Conservation (phyloP, 1,140 invertebrate species). For the Tachypleus tridentatus region DNA sequence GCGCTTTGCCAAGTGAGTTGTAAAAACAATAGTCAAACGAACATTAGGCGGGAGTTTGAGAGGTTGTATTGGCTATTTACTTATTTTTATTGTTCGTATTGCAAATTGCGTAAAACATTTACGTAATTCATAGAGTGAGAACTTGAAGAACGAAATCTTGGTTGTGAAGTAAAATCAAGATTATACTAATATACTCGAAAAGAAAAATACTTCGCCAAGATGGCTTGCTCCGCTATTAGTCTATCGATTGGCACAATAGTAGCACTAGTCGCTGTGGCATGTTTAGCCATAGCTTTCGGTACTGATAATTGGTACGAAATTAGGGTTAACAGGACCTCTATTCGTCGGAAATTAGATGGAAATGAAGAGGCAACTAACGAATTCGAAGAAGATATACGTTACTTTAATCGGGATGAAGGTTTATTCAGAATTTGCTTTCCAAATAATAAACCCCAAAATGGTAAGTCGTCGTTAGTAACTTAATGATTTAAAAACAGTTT, state of each 20-base stretch:
- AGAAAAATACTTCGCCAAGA: slow-evolving; percentile 29
- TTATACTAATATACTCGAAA: too few species aligned
- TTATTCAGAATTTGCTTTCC: slow-evolving; percentile 83
- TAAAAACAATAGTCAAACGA: too few species aligned
- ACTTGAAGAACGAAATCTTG: too few species aligned
- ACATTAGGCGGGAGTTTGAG: too few species aligned
- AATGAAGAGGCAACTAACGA: slow-evolving; percentile 8
- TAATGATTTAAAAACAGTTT: too few species aligned
- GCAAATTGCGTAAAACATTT: too few species aligned
- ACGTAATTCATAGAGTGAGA: too few species aligned
- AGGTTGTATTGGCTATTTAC: too few species aligned
- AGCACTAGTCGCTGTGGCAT: slow-evolving; percentile 76
- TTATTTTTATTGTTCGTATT: too few species aligned
- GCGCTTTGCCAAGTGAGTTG: too few species aligned
- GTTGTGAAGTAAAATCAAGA: too few species aligned
- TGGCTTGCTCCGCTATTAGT: slow-evolving; percentile 88
- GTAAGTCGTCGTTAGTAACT: slow-evolving; percentile 39
- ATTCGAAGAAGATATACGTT: slow-evolving; percentile 21
- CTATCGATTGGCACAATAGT: slow-evolving; percentile 84
- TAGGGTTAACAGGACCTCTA: slow-evolving; percentile 71
- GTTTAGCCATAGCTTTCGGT: slow-evolving; percentile 80
- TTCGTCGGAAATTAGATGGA: slow-evolving; percentile 33
- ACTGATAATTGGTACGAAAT: slow-evolving; percentile 90
- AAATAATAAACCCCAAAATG: slow-evolving; percentile 60
- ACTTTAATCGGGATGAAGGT: slow-evolving; percentile 38